Evolutionary conservation across 2,797 vertebrate species (phyloP).

Genomic region (Heliangelus exortis): DNA sequence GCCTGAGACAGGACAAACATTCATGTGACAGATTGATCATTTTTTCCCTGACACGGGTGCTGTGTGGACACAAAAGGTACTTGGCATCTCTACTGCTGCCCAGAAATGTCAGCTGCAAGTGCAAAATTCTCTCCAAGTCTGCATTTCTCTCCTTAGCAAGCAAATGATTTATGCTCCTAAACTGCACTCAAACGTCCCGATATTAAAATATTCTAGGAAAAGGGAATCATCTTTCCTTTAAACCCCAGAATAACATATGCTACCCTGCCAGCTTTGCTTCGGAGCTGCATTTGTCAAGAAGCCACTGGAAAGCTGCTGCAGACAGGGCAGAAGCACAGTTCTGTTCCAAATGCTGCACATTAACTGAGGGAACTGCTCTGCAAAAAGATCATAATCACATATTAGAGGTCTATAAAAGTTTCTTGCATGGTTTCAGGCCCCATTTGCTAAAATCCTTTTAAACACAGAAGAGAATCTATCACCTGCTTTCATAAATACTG

Average conservation of each 20-base stretch:
- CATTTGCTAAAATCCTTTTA: not conserved
- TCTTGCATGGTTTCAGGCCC: not conserved
- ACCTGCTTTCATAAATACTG: not conserved
- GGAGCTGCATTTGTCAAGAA: not conserved
- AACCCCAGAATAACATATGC: not conserved
- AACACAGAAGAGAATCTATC: not conserved
- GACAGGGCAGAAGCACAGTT: not conserved
- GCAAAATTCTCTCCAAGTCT: not conserved
- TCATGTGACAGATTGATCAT: not conserved
- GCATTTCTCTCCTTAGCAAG: not conserved
- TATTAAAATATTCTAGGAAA: not conserved
- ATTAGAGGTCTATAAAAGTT: not conserved
- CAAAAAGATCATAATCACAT: not conserved
- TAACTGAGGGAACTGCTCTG: not conserved
- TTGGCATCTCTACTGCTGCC: not conserved
- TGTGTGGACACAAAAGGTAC: not conserved
- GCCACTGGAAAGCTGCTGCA: not conserved
- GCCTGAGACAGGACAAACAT: not conserved
- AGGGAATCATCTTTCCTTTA: not conserved
- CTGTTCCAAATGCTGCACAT: not conserved
- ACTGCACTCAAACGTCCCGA: not conserved
- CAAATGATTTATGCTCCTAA: fast-evolving
- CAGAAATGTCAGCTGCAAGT: not conserved
- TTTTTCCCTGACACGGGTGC: not conserved
- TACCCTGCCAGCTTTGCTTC: not conserved